Evolutionary conservation across 2,113 vertebrate species (phyloP).

Genomic region (Chrysemys picta): DNA sequence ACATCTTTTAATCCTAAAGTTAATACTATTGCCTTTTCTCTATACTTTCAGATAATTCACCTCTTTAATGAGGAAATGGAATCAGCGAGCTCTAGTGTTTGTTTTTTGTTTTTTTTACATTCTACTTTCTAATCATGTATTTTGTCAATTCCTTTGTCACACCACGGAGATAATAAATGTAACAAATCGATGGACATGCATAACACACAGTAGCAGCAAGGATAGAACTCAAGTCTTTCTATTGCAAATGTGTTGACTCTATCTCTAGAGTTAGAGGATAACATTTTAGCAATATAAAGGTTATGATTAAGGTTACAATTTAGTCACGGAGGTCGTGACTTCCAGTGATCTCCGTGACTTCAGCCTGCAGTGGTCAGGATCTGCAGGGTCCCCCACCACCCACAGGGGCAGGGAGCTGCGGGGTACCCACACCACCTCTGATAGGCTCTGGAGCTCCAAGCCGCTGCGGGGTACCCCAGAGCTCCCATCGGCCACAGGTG

Average conservation of each 20-base stretch:
- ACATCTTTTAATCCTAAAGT: constrained; percentile 71
- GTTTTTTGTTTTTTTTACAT: constrained; percentile 18
- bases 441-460: no score
- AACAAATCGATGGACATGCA: neutral
- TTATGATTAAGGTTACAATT: neutral
- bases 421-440: no score
- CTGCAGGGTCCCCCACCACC: no score
- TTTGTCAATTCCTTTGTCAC: constrained; percentile 35
- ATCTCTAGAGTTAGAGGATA: neutral
- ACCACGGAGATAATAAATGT: neutral
- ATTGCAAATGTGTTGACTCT: neutral
- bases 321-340: no score
- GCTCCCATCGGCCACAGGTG: no score
- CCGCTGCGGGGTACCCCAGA: no score
- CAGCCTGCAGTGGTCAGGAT: no score
- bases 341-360: no score
- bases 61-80: constrained; percentile 62
- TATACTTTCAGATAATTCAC: constrained; percentile 59
- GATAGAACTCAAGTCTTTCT: neutral
- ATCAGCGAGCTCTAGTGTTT: neutral
- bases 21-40: constrained; percentile 62
- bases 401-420: no score
- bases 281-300: constrained; percentile 3
- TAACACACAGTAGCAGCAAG: neutral
- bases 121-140: constrained; percentile 33